A percentile compares a stretch with the other conserved stretches of the same genome.
Conservation (phyloP, 2,113 vertebrate species). For the Alectura lathami region DNA sequence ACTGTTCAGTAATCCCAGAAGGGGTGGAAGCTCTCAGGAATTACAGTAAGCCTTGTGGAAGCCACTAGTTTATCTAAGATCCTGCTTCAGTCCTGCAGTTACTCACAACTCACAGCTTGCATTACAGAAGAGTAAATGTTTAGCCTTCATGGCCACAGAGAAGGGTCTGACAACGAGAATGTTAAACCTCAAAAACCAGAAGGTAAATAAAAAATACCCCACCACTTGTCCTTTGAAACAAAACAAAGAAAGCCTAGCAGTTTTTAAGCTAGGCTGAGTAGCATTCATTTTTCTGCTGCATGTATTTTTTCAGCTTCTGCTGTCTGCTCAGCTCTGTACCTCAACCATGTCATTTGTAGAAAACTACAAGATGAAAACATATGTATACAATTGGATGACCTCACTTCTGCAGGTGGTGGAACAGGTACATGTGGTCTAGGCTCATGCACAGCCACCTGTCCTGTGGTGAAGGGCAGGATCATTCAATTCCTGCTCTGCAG, state of each 20-base stretch:
- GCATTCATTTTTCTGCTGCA: background rate
- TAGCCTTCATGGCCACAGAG: conserved; percentile 37
- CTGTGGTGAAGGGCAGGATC: background rate
- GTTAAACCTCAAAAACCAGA: conserved; percentile 32
- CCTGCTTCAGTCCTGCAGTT: background rate
- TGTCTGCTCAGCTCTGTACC: background rate
- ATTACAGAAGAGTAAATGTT: conserved; percentile 51
- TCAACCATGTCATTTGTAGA: background rate
- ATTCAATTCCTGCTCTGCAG: background rate
- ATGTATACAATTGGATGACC: background rate
- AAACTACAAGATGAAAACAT: background rate
- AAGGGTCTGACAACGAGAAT: background rate
- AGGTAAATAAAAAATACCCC: conserved; percentile 14
- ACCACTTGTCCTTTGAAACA: conserved; percentile 45
- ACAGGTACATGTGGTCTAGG: accelerated
- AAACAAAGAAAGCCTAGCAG: conserved; percentile 28
- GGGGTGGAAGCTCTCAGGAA: background rate
- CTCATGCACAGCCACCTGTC: background rate
- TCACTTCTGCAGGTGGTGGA: background rate
- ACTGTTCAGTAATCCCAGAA: background rate
- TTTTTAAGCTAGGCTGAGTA: background rate
- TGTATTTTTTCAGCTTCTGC: background rate
- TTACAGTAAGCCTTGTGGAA: background rate
- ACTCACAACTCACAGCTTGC: background rate
- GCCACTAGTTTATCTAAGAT: background rate